A percentile compares a stretch with the other conserved stretches of the same genome.
Conservation (phyloP, 2,797 vertebrate genomes). For the Australoheros facetus region DNA sequence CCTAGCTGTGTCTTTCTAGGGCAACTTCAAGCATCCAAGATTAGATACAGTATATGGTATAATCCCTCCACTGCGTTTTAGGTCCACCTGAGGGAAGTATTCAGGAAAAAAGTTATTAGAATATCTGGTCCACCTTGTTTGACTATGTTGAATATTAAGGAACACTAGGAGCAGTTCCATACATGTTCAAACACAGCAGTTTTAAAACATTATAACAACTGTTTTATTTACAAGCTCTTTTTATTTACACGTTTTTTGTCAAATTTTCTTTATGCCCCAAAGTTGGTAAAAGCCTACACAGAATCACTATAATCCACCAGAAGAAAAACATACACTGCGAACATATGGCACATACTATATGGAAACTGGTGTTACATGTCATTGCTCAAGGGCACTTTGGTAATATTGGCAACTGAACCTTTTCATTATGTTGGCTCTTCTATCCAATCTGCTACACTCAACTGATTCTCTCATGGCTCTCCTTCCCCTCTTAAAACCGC, state of each 20-base stretch:
- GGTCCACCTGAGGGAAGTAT: not conserved
- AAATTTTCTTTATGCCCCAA: not conserved
- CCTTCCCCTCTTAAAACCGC: conserved; percentile 3
- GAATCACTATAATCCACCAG: not conserved
- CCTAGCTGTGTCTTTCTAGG: not conserved
- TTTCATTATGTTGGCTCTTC: conserved; percentile 46
- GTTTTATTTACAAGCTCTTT: not conserved
- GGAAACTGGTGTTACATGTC: conserved; percentile 9
- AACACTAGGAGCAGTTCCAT: not conserved
- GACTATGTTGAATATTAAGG: not conserved
- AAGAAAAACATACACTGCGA: not conserved
- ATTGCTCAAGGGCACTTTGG: conserved; percentile 41
- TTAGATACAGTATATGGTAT: not conserved
- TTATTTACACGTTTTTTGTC: not conserved
- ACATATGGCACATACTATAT: not conserved
- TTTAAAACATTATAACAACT: not conserved
- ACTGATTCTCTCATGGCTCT: conserved; percentile 23
- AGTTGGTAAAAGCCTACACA: not conserved
- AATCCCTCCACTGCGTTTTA: not conserved
- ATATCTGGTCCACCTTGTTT: not conserved
- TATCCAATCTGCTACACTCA: conserved; percentile 37
- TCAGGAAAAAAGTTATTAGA: not conserved
- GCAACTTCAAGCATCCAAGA: conserved; percentile 4
- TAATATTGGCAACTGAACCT: conserved; percentile 29
- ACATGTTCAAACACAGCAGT: fast-evolving